These are phyloP conservation scores for Aspidapion aeneum DNA, from an alignment of 2,888 invertebrate genomes.

Conservation along the genomic window DNA sequence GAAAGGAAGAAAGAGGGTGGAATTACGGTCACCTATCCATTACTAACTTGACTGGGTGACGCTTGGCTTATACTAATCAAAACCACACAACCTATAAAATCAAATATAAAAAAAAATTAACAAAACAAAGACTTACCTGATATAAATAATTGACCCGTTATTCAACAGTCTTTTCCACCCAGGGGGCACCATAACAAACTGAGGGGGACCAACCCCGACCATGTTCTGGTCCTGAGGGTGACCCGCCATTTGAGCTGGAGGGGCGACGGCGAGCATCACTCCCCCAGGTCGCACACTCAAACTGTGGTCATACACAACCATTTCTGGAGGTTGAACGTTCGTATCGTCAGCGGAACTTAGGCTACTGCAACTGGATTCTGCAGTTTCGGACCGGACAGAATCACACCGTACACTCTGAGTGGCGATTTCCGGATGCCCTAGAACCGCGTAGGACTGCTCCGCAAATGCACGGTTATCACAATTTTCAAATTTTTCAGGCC, in stretches of 20 bases:
- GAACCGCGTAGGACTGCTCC: conserved; percentile 33
- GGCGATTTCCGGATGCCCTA: conserved; percentile 34
- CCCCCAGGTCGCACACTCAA: conserved; percentile 46
- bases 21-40: too few species aligned
- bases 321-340: conserved; percentile 37
- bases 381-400: conserved; percentile 57
- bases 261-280: conserved; percentile 43
- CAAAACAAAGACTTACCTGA: conserved; percentile 57
- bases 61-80: too few species aligned
- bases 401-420: conserved; percentile 50
- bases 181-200: conserved; percentile 58
- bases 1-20: too few species aligned
- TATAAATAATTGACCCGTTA: conserved; percentile 71
- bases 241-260: conserved; percentile 26
- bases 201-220: conserved; percentile 21
- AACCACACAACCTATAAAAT: too few species aligned
- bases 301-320: conserved; percentile 48
- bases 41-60: too few species aligned
- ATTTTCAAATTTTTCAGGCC: conserved; percentile 36
- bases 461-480: conserved; percentile 33
- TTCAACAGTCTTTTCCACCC: conserved; percentile 75
- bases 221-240: conserved; percentile 17
- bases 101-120: too few species aligned
- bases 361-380: conserved; percentile 56
- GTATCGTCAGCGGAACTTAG: conserved; percentile 49